Evolutionary conservation across 1,140 invertebrate genomes (phyloP).

Genomic region (Oryzaephilus surinamensis): DNA sequence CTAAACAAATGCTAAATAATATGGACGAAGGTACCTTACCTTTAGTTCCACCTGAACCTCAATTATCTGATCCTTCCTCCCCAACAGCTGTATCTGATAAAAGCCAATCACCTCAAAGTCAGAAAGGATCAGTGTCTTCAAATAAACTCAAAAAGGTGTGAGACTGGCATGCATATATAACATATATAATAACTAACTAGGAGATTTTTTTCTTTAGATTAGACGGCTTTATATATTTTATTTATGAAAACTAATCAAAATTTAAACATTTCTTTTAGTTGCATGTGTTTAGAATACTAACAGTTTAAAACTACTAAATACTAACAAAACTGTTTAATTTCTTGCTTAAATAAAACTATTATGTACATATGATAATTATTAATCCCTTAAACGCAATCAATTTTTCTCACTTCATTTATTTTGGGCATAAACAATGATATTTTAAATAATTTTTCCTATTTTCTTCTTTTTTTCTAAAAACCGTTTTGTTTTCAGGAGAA

Average conservation of each 20-base stretch:
- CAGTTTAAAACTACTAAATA: no score
- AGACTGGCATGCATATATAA: slow-evolving; percentile 30
- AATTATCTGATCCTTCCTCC: slow-evolving; percentile 38
- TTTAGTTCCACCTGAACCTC: slow-evolving; percentile 39
- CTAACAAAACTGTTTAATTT: no score
- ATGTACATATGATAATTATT: no score
- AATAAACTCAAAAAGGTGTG: slow-evolving; percentile 52
- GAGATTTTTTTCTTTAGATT: slow-evolving; percentile 8
- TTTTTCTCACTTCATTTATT: no score
- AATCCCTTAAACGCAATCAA: no score
- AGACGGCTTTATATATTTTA: slow-evolving; percentile 6
- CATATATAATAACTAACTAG: no score
- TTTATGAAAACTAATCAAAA: slow-evolving; percentile 3
- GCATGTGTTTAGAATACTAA: slow-evolving; percentile 1
- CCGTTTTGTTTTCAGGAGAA: slow-evolving; percentile 52
- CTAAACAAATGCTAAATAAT: slow-evolving; percentile 42
- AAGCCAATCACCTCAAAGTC: slow-evolving; percentile 44
- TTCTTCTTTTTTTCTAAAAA: slow-evolving; percentile 14
- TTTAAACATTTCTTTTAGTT: slow-evolving; percentile 5
- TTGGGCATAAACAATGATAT: no score
- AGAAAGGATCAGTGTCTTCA: slow-evolving; percentile 43
- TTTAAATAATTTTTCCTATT: no score
- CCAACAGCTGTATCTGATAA: slow-evolving; percentile 39
- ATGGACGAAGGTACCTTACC: slow-evolving; percentile 33
- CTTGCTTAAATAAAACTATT: no score